These are phyloP conservation scores for Lutraria lutraria DNA, from an alignment of 2,888 invertebrate species.

Conservation along the genomic window DNA sequence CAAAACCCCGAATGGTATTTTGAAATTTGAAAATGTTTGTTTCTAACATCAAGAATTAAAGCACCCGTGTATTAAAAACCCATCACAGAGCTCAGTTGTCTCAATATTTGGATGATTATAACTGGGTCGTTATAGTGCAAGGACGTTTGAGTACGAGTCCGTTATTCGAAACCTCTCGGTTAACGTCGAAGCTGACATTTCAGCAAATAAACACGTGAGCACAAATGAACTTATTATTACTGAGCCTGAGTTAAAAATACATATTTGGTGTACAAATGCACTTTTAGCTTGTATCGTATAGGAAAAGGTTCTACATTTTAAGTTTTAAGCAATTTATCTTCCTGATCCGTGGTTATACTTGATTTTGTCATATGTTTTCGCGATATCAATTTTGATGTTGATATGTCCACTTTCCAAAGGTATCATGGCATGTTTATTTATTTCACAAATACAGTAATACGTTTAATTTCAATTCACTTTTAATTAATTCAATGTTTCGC, in stretches of 20 bases:
- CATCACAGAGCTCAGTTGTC: no score
- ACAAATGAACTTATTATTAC: background rate
- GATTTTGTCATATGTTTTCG: background rate
- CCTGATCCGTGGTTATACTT: background rate
- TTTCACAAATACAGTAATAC: background rate
- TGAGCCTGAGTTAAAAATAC: background rate
- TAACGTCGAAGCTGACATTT: constrained; percentile 22
- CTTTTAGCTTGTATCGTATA: background rate
- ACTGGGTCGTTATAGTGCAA: no score
- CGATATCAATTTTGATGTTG: background rate
- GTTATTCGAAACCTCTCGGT: background rate
- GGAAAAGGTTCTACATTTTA: background rate
- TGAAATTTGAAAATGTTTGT: no score
- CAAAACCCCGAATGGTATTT: no score
- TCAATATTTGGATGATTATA: no score
- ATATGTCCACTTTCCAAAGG: no score
- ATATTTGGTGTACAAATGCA: no score
- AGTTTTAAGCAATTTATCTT: background rate
- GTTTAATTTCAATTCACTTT: background rate
- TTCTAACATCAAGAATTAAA: no score
- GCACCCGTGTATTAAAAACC: no score
- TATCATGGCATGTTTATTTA: no score
- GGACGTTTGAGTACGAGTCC: no score
- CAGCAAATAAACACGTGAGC: constrained; percentile 35
- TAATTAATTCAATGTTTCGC: background rate